These are phyloP conservation scores for Pseudomyrmex cubaensis DNA, from an alignment of 1,140 invertebrate genomes.

Conservation along the genomic window DNA sequence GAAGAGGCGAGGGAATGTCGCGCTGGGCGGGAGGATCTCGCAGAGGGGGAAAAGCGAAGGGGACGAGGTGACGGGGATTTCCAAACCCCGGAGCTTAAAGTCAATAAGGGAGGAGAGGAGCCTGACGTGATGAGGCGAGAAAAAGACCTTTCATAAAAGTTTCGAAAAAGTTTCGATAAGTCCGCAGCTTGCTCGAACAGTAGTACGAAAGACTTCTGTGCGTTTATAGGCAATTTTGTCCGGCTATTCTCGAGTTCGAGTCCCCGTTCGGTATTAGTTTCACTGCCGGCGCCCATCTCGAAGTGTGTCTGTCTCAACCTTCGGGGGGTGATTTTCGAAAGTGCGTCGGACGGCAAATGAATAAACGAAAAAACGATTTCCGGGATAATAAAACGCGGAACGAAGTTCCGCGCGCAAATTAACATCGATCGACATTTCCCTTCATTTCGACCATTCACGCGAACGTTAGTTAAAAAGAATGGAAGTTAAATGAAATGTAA, in stretches of 20 bases:
- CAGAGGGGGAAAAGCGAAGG: slow-evolving; percentile 23
- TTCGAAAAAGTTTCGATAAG: slow-evolving; percentile 74
- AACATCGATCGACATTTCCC: background rate
- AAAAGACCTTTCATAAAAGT: slow-evolving; percentile 68
- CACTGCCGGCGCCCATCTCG: slow-evolving; percentile 17
- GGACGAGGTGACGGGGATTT: slow-evolving; percentile 47
- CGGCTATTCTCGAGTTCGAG: slow-evolving; percentile 66
- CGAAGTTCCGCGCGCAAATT: too few species aligned
- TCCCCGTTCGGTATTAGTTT: slow-evolving; percentile 62
- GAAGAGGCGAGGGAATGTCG: background rate
- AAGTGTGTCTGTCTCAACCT: slow-evolving; percentile 17
- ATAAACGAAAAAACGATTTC: background rate
- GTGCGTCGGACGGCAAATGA: background rate
- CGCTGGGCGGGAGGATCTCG: background rate
- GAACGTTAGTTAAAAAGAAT: background rate
- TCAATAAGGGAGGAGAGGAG: slow-evolving; percentile 76
- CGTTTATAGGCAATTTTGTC: slow-evolving; percentile 72
- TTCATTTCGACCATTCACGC: background rate
- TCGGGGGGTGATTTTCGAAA: background rate
- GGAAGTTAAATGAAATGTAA: background rate
- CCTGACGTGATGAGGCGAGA: slow-evolving; percentile 67
- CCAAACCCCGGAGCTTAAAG: slow-evolving; percentile 70
- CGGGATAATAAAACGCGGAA: too few species aligned
- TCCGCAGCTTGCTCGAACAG: slow-evolving; percentile 68
- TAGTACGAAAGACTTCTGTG: slow-evolving; percentile 57